phyloP scores from a whole-genome alignment of 2,797 vertebrate genomes.

The Setipinna tenuifilis region DNA sequence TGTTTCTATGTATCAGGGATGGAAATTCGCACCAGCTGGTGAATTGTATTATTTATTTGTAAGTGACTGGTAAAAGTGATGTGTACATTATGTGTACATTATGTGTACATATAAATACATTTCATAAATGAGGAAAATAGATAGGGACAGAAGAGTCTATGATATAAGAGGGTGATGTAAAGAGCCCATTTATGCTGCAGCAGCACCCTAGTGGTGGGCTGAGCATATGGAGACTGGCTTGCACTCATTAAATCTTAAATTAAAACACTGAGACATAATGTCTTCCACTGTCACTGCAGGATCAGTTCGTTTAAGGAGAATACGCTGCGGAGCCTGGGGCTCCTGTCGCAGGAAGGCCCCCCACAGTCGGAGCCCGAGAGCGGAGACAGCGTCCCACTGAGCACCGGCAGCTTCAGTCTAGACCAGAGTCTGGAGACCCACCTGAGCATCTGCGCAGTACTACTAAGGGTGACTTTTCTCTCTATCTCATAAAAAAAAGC shows the following conservation, averaged over 20 bases:
- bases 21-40: no score
- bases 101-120: no score
- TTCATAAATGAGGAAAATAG: no score
- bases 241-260: constrained; percentile 3
- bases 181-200: neutral
- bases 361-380: constrained; percentile 31
- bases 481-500: neutral
- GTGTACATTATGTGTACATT: no score
- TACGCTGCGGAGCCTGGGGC: constrained; percentile 60
- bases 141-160: neutral
- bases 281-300: constrained; percentile 44
- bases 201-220: neutral
- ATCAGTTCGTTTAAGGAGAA: constrained; percentile 72
- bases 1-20: no score
- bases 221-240: neutral
- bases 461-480: constrained; percentile 77
- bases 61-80: no score
- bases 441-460: constrained; percentile 82
- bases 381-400: constrained; percentile 64
- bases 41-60: no score
- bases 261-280: neutral
- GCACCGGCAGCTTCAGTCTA: constrained; percentile 81
- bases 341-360: constrained; percentile 60
- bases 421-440: constrained; percentile 83
- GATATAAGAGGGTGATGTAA: neutral